Conservation (phyloP, 2,113 vertebrate genomes). For the Phalacrocorax carbo region DNA sequence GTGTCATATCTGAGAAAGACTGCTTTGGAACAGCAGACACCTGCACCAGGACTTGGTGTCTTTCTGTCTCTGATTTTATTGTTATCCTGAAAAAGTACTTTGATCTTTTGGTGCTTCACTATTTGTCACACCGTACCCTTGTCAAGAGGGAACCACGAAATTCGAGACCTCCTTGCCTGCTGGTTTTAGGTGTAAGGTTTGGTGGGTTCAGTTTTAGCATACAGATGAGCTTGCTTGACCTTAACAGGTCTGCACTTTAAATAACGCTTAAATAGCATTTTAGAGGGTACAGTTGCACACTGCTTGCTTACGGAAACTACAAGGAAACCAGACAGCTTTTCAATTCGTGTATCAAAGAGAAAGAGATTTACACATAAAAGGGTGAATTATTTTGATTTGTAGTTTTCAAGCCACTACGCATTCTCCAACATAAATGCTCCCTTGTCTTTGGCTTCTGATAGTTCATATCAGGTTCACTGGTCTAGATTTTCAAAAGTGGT, state of each 20-base stretch:
- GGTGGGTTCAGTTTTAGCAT: background rate
- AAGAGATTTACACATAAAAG: slow-evolving; percentile 59
- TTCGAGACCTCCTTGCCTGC: background rate
- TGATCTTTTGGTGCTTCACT: background rate
- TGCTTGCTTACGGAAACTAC: background rate
- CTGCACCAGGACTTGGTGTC: background rate
- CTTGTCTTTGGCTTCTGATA: slow-evolving; percentile 27
- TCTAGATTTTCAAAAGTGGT: slow-evolving; percentile 8
- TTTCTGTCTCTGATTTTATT: background rate
- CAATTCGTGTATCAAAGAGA: slow-evolving; percentile 55
- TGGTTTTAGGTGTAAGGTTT: background rate
- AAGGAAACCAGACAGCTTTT: slow-evolving; percentile 68
- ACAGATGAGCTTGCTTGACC: slow-evolving; percentile 25
- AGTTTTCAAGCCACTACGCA: slow-evolving; percentile 6
- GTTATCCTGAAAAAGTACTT: background rate
- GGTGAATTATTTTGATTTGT: slow-evolving; percentile 57
- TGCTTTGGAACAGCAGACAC: background rate
- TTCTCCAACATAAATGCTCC: slow-evolving; percentile 26
- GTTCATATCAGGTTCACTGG: slow-evolving; percentile 23
- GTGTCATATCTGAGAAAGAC: background rate
- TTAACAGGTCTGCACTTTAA: slow-evolving; percentile 41
- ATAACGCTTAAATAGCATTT: slow-evolving; percentile 19
- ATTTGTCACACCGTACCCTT: background rate
- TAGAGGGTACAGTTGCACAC: background rate
- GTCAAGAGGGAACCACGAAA: background rate